phyloP scores from a whole-genome alignment of 2,797 vertebrate species.

The Cossypha niveicapilla region DNA sequence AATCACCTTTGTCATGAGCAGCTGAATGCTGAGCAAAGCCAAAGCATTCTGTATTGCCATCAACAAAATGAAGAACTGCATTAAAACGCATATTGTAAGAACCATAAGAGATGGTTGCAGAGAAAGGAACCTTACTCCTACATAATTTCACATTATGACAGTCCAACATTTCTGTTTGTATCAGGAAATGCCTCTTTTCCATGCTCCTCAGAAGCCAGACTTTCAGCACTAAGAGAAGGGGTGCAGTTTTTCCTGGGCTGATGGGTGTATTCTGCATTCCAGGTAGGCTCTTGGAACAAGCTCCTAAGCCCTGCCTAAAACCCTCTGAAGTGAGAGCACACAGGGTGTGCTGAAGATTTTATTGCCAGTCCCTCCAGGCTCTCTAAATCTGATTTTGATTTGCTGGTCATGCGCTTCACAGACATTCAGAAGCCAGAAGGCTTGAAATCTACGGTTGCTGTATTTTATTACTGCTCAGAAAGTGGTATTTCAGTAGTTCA shows the following conservation, averaged over 20 bases:
- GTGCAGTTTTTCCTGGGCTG: not conserved
- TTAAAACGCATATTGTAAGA: not conserved
- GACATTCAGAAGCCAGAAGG: not conserved
- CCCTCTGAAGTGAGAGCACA: not conserved
- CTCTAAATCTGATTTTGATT: conserved; percentile 23
- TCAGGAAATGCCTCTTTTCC: not conserved
- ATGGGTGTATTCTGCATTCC: not conserved
- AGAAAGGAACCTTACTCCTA: not conserved
- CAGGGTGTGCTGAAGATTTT: not conserved
- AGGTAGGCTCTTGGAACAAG: not conserved
- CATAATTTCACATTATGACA: not conserved
- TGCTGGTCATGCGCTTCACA: not conserved
- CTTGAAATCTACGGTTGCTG: not conserved
- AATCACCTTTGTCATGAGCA: not conserved
- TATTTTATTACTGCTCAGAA: conserved; percentile 25
- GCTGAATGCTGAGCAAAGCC: not conserved
- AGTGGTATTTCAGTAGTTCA: not conserved
- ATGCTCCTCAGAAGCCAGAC: not conserved
- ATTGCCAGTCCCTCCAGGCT: conserved; percentile 4
- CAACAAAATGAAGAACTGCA: not conserved
- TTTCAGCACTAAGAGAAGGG: not conserved
- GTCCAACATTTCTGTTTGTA: not conserved
- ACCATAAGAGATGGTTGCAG: not conserved
- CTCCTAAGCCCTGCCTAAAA: not conserved
- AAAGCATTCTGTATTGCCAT: not conserved